phyloP scores from a whole-genome alignment of 2,113 vertebrate species.

The Ptychochromis oligacanthus region DNA sequence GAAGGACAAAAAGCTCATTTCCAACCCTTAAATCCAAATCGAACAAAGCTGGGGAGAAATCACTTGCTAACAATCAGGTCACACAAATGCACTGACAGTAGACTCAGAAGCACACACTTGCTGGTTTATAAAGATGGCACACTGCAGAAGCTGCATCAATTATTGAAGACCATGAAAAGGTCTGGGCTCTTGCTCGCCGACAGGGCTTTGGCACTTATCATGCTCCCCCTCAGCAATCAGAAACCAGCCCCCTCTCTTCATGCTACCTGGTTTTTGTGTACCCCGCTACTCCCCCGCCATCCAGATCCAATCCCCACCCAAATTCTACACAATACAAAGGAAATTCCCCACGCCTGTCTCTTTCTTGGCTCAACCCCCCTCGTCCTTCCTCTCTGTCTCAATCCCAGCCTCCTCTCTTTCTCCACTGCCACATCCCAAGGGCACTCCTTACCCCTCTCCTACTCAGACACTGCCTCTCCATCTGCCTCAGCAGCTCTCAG shows the following conservation, averaged over 20 bases:
- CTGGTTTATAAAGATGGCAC: slow-evolving; percentile 68
- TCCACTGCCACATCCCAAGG: slow-evolving; percentile 40
- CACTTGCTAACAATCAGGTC: slow-evolving; percentile 21
- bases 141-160: slow-evolving; percentile 75
- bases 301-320: slow-evolving; percentile 1
- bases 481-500: slow-evolving; percentile 49
- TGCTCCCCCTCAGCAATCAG: slow-evolving; percentile 37
- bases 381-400: not conserved
- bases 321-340: slow-evolving; percentile 54
- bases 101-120: slow-evolving; percentile 26
- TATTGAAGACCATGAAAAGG: slow-evolving; percentile 75
- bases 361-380: slow-evolving; percentile 24
- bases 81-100: not conserved
- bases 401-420: slow-evolving; percentile 33
- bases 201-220: slow-evolving; percentile 69
- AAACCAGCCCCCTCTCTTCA: slow-evolving; percentile 15
- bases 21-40: not conserved
- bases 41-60: slow-evolving; percentile 1
- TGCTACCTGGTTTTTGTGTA: slow-evolving; percentile 38
- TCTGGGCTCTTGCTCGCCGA: slow-evolving; percentile 65
- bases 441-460: slow-evolving; percentile 29
- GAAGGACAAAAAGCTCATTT: slow-evolving; percentile 12
- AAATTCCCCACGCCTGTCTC: slow-evolving; percentile 46
- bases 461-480: slow-evolving; percentile 37
- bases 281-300: not conserved